phyloP scores from a whole-genome alignment of 2,888 invertebrate species.

The Aporophyla nigra region DNA sequence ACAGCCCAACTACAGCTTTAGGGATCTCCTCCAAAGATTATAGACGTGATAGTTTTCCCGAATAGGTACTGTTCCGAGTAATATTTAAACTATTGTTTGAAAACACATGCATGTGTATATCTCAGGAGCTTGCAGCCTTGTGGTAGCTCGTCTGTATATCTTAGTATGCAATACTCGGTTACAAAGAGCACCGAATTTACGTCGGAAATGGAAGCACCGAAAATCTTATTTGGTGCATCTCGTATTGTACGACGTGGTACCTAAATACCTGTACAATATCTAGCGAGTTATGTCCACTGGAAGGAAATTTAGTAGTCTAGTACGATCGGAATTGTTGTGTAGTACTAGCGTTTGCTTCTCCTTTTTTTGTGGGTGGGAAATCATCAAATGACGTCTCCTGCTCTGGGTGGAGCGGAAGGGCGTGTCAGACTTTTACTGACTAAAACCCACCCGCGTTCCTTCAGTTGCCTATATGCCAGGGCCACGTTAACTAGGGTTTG shows the following conservation, averaged over 20 bases:
- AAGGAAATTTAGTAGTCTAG: neutral
- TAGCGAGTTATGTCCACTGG: neutral
- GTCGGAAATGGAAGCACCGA: constrained; percentile 37
- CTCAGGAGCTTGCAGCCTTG: constrained; percentile 28
- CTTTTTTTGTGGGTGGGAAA: no score
- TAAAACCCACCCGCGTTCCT: no score
- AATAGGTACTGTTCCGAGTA: constrained; percentile 18
- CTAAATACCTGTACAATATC: neutral
- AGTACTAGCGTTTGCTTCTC: neutral
- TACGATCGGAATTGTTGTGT: neutral
- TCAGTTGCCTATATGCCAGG: no score
- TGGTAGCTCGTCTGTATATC: constrained; percentile 23
- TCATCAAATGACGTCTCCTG: no score
- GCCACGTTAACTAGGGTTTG: neutral
- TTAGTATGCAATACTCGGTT: constrained; percentile 24
- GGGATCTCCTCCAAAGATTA: constrained; percentile 34
- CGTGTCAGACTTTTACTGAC: no score
- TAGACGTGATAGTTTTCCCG: constrained; percentile 30
- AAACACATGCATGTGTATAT: constrained; percentile 22
- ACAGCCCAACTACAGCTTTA: constrained; percentile 43
- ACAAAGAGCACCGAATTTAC: constrained; percentile 24
- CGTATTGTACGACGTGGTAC: constrained; percentile 7
- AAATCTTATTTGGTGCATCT: constrained; percentile 42
- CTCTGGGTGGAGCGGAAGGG: no score
- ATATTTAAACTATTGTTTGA: constrained; percentile 46